Conservation (phyloP, 2,797 vertebrate species). For the Taeniopygia guttata region DNA sequence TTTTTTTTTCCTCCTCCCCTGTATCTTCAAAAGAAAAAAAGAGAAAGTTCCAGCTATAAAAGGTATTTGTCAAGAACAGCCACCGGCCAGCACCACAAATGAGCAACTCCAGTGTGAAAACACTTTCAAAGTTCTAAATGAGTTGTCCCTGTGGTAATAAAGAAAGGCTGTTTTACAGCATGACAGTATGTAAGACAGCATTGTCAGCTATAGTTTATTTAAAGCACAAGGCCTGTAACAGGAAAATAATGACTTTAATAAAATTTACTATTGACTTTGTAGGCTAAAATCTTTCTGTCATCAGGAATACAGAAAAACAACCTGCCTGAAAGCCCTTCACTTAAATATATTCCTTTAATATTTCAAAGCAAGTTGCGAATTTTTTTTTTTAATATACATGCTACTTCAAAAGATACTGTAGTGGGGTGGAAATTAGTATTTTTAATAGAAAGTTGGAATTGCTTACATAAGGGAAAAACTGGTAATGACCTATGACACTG, state of each 20-base stretch:
- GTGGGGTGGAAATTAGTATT: conserved; percentile 79
- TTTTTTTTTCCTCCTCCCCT: not conserved
- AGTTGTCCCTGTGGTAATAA: conserved; percentile 79
- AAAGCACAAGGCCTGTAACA: conserved; percentile 75
- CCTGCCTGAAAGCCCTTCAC: conserved; percentile 76
- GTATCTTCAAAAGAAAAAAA: conserved; percentile 62
- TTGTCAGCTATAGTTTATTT: conserved; percentile 82
- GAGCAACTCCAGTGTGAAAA: conserved; percentile 70
- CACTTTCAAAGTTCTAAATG: conserved; percentile 74
- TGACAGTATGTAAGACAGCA: conserved; percentile 76
- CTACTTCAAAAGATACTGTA: conserved; percentile 76
- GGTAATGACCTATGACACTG: conserved; percentile 76
- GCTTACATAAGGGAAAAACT: conserved; percentile 79
- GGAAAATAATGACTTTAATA: conserved; percentile 86
- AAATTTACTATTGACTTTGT: conserved; percentile 85
- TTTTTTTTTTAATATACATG: conserved; percentile 74
- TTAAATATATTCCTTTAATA: conserved; percentile 85
- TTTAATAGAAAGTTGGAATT: conserved; percentile 78
- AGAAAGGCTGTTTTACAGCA: conserved; percentile 77
- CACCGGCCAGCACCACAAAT: conserved; percentile 68
- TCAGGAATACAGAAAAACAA: conserved; percentile 77
- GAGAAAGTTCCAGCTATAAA: conserved; percentile 43
- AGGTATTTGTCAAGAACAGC: conserved; percentile 71
- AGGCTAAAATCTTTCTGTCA: conserved; percentile 81
- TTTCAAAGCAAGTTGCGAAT: conserved; percentile 78